Evolutionary conservation across 2,113 vertebrate species (phyloP).

Genomic region (Caranx melampygus): DNA sequence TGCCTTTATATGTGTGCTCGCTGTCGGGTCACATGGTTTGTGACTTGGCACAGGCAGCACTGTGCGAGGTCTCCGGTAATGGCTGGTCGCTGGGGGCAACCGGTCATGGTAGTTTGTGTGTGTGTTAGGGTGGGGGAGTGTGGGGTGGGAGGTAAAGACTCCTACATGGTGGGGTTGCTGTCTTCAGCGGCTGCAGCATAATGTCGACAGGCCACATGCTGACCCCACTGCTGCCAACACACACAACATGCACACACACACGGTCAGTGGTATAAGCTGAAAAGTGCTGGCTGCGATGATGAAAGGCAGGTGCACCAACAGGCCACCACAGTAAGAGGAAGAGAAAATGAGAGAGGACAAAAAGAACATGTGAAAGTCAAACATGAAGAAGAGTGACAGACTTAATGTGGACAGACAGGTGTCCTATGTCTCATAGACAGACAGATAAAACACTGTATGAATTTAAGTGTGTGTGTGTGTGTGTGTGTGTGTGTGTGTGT

Average conservation of each 20-base stretch:
- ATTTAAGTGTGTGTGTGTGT: neutral
- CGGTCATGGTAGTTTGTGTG: conserved; percentile 41
- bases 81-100: conserved; percentile 64
- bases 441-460: neutral
- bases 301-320: conserved; percentile 70
- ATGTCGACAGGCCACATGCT: conserved; percentile 66
- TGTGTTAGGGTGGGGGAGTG: conserved; percentile 32
- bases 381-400: conserved; percentile 48
- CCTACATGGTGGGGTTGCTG: conserved; percentile 57
- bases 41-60: conserved; percentile 55
- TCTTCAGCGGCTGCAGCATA: conserved; percentile 50
- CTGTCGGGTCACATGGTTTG: conserved; percentile 57
- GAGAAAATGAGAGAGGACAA: conserved; percentile 65
- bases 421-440: conserved; percentile 7
- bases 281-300: conserved; percentile 75
- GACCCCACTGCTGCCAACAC: conserved; percentile 43
- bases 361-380: conserved; percentile 78
- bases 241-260: conserved; percentile 30
- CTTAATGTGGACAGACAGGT: conserved; percentile 32
- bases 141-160: conserved; percentile 44
- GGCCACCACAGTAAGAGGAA: conserved; percentile 56
- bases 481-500: neutral
- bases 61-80: conserved; percentile 64
- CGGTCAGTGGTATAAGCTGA: conserved; percentile 76
- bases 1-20: conserved; percentile 25